Evolutionary conservation across 2,113 vertebrate species (phyloP), one percentile per base, ranked within the genome.

Genomic region (Apistogramma diplotaenia): DNA sequence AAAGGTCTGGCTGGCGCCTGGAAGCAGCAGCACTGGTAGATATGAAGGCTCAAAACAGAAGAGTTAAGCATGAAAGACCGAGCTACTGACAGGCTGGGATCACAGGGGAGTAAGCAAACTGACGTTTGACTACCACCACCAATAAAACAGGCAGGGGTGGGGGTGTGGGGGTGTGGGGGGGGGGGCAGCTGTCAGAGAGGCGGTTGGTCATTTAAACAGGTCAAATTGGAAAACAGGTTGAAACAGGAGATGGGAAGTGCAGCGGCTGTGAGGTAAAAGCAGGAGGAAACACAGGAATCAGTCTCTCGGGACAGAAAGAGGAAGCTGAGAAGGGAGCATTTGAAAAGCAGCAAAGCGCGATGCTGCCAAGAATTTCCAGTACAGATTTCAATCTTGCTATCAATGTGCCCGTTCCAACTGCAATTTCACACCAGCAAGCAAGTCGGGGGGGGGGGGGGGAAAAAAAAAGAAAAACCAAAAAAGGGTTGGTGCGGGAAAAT

Each of bases 241-340:
- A 77, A 81, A 83, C 43, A 78, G 35, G 58, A 84, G 65, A 75
- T 6, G 6, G 7, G 46, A n/a, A 70, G 65, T 70, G 16, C 49
- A 18, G 25, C 27, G 5, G 65, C 43, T 23, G 12, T 23, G 11
- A 55, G 21, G 53, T 21, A 5, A 9, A 70, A 19, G 15, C 25
- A 29, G 29, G 13, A 23, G 25, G 53, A 18, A 51, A 54, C 54
- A 81, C 33, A 33, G 23, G 21, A 56, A 25, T 70, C 33, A 0
- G 74, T 84, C 86, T 84, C 81, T 0, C 9, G 65, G 87, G 76
- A 90, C 49, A 89, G 83, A 62, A 81, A 75, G 67, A 70, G 62
- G 21, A 74, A 79, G 85, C 57, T 74, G 84, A 84, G 73, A 33
- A 21, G 75, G 31, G 58, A 65, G 62, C 35, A 35, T 86, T 62